These are phyloP conservation scores for Encarsia formosa DNA, from an alignment of 2,888 invertebrate genomes.

Conservation along the genomic window DNA sequence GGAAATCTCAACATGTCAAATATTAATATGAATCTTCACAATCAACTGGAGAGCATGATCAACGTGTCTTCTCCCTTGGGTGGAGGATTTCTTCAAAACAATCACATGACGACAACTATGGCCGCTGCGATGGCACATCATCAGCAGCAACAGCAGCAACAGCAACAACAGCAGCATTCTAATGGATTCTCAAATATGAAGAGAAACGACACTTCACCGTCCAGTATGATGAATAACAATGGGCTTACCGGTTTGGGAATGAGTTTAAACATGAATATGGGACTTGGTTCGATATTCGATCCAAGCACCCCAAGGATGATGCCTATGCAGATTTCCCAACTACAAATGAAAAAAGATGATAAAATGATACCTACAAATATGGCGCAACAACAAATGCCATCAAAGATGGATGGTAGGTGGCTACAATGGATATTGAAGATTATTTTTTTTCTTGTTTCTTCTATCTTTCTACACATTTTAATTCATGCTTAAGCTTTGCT, in stretches of 20 bases:
- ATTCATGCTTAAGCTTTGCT: constrained; percentile 24
- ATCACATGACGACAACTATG: constrained; percentile 41
- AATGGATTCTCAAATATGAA: constrained; percentile 53
- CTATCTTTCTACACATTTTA: not conserved
- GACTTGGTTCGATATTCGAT: constrained; percentile 65
- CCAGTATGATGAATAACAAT: constrained; percentile 52
- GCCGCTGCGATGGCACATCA: not conserved
- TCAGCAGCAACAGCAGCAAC: constrained; percentile 6
- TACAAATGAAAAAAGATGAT: constrained; percentile 57
- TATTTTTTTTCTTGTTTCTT: constrained; percentile 7
- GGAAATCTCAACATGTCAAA: constrained; percentile 43
- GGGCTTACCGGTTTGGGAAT: constrained; percentile 50
- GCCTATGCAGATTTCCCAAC: constrained; percentile 51
- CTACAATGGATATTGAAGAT: not conserved
- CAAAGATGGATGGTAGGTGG: constrained; percentile 48
- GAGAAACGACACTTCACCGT: constrained; percentile 50
- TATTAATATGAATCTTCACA: constrained; percentile 42
- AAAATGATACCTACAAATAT: constrained; percentile 59
- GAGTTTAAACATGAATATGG: constrained; percentile 53
- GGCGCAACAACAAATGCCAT: constrained; percentile 54
- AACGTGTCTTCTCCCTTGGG: constrained; percentile 38
- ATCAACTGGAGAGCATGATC: constrained; percentile 45
- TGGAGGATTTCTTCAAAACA: constrained; percentile 41
- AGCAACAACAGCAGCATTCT: constrained; percentile 32
- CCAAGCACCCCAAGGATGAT: constrained; percentile 54